Evolutionary conservation across 2,888 invertebrate genomes (phyloP), one percentile per base, ranked within the genome.

Genomic region (Notodonta dromedarius): DNA sequence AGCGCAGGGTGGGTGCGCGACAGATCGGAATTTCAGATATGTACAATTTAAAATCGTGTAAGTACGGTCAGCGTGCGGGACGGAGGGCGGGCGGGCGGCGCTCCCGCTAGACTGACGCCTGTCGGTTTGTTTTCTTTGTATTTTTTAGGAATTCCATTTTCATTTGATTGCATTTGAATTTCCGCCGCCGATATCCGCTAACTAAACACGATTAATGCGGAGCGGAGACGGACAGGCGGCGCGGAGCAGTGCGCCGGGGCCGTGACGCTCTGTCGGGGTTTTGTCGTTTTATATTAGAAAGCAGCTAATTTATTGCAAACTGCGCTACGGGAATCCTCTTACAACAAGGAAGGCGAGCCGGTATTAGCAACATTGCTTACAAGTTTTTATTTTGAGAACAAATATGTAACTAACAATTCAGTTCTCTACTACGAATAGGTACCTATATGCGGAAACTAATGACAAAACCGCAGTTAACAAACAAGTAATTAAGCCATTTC

Each of bases 121-220:
- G 93, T 92, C 92, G 86, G 87, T 88, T 91, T 91, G 90, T 93
- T 92, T 93, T 88, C 92, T 93, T 92, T 92, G 86, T 87, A 91
- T 24, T 92, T 92, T 93, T 92, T 89, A 87, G 89, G 81, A 88
- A 91, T 92, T 90, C 92, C 93, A 93, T 93, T 93, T 93, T 93
- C 91, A 92, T 94, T 93, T 93, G 93, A 93, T 93, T 93, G 93
- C 92, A 93, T 93, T 92, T 93, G 91, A 93, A 93, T 93, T 93
- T 94, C 90, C 91, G 86, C 90, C 91, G 91, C 91, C 93, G 89
- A 94, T 94, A 94, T 93, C 93, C 91, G 90, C 91, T 94, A 93
- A 93, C 94, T 94, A 94, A 94, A 94, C 94, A 94, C 93, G 94
- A 94, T 94, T 94, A 94, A 93, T 94, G 93, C 88, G 89, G 87